Conservation (phyloP, 2,113 vertebrate genomes). For the Gasterosteus nipponicus region DNA sequence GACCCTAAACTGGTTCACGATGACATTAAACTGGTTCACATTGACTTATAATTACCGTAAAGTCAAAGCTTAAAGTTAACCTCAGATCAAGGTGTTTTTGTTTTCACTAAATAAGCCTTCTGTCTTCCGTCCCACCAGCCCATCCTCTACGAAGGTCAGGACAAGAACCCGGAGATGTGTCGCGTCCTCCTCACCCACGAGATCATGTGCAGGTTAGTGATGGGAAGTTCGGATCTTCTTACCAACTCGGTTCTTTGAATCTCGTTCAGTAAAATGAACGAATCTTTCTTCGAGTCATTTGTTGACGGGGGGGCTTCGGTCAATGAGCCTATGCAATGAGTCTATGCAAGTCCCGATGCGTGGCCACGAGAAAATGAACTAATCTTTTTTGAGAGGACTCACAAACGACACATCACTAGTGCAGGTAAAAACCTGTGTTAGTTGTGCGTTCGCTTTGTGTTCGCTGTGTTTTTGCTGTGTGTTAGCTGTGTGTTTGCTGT, state of each 20-base stretch:
- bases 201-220: conserved; percentile 87
- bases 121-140: conserved; percentile 76
- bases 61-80: not conserved
- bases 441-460: not conserved
- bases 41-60: too few relatives aligned
- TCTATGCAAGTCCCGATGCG: too few relatives aligned
- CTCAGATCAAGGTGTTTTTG: not conserved
- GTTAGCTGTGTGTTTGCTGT: not conserved
- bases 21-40: too few relatives aligned
- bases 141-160: conserved; percentile 95
- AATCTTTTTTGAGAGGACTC: too few relatives aligned
- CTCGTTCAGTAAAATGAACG: too few relatives aligned
- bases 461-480: not conserved
- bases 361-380: too few relatives aligned
- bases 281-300: too few relatives aligned
- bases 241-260: too few relatives aligned
- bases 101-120: not conserved
- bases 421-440: conserved; percentile 81
- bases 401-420: conserved; percentile 58
- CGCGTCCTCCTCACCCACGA: conserved; percentile 94
- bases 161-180: conserved; percentile 99
- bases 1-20: too few relatives aligned
- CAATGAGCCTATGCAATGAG: too few relatives aligned
- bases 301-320: too few relatives aligned
- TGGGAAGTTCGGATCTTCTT: too few relatives aligned